Percentiles rank a stretch among this genome's conserved stretches.
Evolutionary conservation across 2,888 invertebrate genomes (phyloP).

Genomic region (Schizotus pectinicornis): DNA sequence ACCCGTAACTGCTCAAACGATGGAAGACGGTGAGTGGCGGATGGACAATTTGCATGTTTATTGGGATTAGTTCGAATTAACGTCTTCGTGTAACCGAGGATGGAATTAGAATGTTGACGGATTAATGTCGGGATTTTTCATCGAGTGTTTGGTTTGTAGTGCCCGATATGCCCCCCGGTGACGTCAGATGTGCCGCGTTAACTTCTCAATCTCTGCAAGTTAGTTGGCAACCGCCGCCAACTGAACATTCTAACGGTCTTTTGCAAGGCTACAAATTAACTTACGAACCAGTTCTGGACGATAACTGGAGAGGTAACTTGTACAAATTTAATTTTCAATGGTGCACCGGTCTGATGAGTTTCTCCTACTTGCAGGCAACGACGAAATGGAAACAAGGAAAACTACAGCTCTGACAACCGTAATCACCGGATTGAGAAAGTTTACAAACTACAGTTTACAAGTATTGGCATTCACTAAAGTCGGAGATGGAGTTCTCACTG

Average conservation of each 20-base stretch:
- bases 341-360: background rate
- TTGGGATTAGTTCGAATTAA: slow-evolving; percentile 6
- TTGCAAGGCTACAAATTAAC: slow-evolving; percentile 77
- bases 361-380: slow-evolving; percentile 53
- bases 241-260: slow-evolving; percentile 75
- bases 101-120: background rate
- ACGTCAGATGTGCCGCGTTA: slow-evolving; percentile 75
- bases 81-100: background rate
- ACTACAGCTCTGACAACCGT: slow-evolving; percentile 74
- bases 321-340: no score
- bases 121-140: background rate
- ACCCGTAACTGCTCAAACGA: slow-evolving; percentile 70
- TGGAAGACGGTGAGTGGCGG: slow-evolving; percentile 70
- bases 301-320: slow-evolving; percentile 58
- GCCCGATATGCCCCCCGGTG: slow-evolving; percentile 79
- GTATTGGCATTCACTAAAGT: slow-evolving; percentile 79
- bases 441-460: slow-evolving; percentile 82
- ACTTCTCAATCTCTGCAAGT: slow-evolving; percentile 79
- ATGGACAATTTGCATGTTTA: background rate
- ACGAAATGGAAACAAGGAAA: slow-evolving; percentile 67
- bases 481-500: slow-evolving; percentile 75
- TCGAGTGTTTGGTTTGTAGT: slow-evolving; percentile 60
- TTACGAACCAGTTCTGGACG: slow-evolving; percentile 70
- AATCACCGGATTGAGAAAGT: slow-evolving; percentile 73
- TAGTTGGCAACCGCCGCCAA: slow-evolving; percentile 80